Evolutionary conservation across 2,888 invertebrate genomes (phyloP).

Genomic region (Athalia circularis): DNA sequence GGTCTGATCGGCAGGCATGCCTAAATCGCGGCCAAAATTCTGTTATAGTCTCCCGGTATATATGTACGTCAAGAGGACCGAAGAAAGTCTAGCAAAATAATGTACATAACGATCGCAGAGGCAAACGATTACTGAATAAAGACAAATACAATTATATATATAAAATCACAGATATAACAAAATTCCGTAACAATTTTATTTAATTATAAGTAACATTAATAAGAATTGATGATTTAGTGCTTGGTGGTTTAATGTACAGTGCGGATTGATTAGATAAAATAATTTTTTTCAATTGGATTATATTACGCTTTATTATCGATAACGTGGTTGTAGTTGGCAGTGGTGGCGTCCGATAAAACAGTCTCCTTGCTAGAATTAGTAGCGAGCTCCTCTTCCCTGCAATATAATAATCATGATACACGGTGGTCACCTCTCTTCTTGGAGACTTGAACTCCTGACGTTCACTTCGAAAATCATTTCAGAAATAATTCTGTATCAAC

Average conservation of each 20-base stretch:
- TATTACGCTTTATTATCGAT: conserved; percentile 64
- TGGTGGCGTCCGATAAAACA: conserved; percentile 71
- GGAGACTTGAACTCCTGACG: conserved; percentile 20
- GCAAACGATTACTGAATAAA: too few relatives aligned
- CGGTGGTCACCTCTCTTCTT: conserved; percentile 63
- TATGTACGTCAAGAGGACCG: too few relatives aligned
- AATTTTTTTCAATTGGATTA: background rate
- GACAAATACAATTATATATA: too few relatives aligned
- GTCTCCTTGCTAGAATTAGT: conserved; percentile 73
- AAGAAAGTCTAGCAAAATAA: too few relatives aligned
- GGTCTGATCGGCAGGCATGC: too few relatives aligned
- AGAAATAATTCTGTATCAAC: background rate
- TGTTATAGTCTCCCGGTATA: too few relatives aligned
- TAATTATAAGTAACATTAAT: conserved; percentile 20
- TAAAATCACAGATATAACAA: too few relatives aligned
- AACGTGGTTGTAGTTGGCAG: conserved; percentile 70
- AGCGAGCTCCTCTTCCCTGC: conserved; percentile 72
- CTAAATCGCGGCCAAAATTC: too few relatives aligned
- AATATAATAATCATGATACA: conserved; percentile 68
- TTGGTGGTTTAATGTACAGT: conserved; percentile 40
- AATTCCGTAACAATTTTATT: conserved; percentile 43
- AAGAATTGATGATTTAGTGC: conserved; percentile 20
- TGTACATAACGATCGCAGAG: too few relatives aligned
- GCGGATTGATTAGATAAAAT: conserved; percentile 35
- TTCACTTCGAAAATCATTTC: background rate